Percentiles rank a stretch among this genome's conserved stretches.
These are phyloP conservation scores for Aphelocoma californica DNA, from an alignment of 2,797 vertebrate species.

Conservation along the genomic window DNA sequence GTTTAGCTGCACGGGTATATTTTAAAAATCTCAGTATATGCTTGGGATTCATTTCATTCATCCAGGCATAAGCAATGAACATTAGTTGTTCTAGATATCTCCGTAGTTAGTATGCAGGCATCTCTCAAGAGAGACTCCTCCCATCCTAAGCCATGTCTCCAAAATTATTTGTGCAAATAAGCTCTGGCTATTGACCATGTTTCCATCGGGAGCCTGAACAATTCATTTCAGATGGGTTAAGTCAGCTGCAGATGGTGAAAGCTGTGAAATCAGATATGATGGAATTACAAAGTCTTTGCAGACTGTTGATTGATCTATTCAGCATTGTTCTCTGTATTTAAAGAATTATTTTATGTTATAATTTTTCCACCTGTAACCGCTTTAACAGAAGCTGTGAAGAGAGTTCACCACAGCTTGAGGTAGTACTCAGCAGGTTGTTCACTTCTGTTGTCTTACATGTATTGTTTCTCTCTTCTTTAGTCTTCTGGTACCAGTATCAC, in stretches of 20 bases:
- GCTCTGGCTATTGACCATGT: not conserved
- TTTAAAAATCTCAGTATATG: not conserved
- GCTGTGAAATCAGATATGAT: not conserved
- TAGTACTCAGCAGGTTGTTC: not conserved
- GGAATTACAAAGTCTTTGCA: not conserved
- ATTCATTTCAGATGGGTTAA: not conserved
- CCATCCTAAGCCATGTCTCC: not conserved
- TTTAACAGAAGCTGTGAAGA: not conserved
- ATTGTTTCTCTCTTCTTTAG: slow-evolving; percentile 59
- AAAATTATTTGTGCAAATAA: not conserved
- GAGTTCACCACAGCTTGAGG: not conserved
- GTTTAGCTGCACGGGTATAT: not conserved
- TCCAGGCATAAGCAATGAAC: not conserved
- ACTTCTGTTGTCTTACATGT: not conserved
- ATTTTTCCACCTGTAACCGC: not conserved
- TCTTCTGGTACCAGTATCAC: slow-evolving; percentile 88
- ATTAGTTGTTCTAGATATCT: not conserved
- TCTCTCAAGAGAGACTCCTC: not conserved
- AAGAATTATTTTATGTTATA: not conserved
- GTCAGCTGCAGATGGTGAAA: not conserved
- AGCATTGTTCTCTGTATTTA: not conserved
- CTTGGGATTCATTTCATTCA: not conserved
- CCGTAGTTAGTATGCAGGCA: not conserved
- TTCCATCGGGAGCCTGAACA: not conserved
- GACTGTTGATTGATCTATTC: not conserved